Evolutionary conservation across 92 coral and sea anemone species (phyloP).

Genomic region (Heliopora coerulea): DNA sequence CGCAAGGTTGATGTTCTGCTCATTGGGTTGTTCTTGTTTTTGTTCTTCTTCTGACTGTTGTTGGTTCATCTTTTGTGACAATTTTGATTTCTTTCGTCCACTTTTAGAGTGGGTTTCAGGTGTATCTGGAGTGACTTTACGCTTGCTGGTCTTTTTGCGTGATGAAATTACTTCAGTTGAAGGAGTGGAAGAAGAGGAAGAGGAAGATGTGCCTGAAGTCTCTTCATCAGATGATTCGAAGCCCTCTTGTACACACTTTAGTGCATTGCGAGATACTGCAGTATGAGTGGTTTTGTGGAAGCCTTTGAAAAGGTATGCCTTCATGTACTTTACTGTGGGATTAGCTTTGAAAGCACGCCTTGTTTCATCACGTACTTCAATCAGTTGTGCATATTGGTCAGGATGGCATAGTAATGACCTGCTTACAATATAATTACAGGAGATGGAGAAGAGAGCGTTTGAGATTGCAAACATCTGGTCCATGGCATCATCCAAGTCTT

Average conservation of each 20-base stretch:
- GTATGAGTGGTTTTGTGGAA: not conserved
- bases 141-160: not conserved
- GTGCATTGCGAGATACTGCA: not conserved
- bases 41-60: no score
- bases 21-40: no score
- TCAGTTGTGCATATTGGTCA: not conserved
- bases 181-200: no score
- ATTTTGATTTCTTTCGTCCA: no score
- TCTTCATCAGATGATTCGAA: not conserved
- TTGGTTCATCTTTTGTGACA: no score
- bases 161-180: not conserved
- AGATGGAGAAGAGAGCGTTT: slow-evolving; percentile 9
- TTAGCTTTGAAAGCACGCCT: not conserved
- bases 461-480: slow-evolving; percentile 10
- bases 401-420: not conserved
- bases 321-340: not conserved
- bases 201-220: not conserved
- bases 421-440: not conserved
- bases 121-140: no score
- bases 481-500: slow-evolving; percentile 7
- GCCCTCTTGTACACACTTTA: not conserved
- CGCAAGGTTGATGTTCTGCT: no score
- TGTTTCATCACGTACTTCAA: not conserved
- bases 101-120: no score
- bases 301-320: not conserved